A percentile compares a stretch with the other conserved stretches of the same genome.
Conservation (phyloP, 2,113 vertebrate genomes). For the Oenanthe melanoleuca region DNA sequence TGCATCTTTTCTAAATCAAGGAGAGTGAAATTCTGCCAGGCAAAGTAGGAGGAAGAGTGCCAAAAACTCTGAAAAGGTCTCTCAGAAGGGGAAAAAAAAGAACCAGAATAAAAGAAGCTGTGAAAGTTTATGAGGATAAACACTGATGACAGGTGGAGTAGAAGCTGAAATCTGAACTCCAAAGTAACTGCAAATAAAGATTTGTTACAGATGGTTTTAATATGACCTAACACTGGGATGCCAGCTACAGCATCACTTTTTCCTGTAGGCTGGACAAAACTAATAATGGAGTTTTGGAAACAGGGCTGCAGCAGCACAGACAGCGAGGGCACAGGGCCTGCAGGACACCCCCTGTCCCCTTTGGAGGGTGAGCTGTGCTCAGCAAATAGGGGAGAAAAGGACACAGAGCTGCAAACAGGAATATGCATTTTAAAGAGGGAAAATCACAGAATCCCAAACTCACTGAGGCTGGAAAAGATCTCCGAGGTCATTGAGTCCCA, state of each 20-base stretch:
- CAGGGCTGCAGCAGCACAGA: background rate
- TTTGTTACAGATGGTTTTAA: constrained; percentile 74
- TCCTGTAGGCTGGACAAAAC: constrained; percentile 58
- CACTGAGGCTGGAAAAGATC: background rate
- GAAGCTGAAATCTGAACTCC: constrained; percentile 73
- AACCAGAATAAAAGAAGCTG: constrained; percentile 49
- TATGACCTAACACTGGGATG: constrained; percentile 53
- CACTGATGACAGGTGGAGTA: constrained; percentile 75
- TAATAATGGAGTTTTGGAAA: constrained; percentile 31
- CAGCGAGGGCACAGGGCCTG: background rate
- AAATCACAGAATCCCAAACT: background rate
- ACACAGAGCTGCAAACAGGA: background rate
- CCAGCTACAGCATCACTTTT: constrained; percentile 36
- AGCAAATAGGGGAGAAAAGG: background rate
- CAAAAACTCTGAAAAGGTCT: constrained; percentile 36
- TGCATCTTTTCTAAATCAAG: background rate
- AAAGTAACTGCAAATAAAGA: constrained; percentile 76
- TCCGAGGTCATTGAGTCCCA: accelerated
- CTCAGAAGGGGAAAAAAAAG: background rate
- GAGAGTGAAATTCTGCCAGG: background rate
- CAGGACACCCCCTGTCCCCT: background rate
- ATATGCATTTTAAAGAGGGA: accelerated
- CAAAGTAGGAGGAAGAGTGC: background rate
- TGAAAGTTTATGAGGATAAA: constrained; percentile 66
- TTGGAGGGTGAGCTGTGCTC: accelerated